Conservation (phyloP, 2,797 vertebrate species). For the Octomys mimax region DNA sequence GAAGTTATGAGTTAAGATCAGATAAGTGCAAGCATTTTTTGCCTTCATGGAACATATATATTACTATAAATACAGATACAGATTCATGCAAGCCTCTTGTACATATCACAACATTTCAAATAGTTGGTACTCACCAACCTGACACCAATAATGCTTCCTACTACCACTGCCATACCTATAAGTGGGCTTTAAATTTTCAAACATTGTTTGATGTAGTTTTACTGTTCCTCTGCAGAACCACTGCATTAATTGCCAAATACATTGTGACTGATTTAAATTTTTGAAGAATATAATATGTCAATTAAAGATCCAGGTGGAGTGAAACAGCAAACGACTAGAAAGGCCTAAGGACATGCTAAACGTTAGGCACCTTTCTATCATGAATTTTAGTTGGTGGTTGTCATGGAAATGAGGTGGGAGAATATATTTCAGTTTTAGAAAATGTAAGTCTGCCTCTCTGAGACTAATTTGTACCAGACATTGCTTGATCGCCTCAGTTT, state of each 20-base stretch:
- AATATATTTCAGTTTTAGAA: slow-evolving; percentile 30
- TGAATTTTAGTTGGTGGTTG: slow-evolving; percentile 8
- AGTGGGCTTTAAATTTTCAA: not conserved
- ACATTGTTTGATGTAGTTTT: not conserved
- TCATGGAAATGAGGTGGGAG: slow-evolving; percentile 29
- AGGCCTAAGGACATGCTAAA: not conserved
- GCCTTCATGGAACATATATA: not conserved
- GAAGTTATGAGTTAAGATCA: not conserved
- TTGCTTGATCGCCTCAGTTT: not conserved
- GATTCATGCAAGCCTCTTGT: not conserved
- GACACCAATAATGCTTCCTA: not conserved
- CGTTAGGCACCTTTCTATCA: not conserved
- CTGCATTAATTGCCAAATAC: not conserved
- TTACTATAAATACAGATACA: not conserved
- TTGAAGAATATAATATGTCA: not conserved
- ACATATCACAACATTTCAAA: not conserved
- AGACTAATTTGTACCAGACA: slow-evolving; percentile 11
- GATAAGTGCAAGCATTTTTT: not conserved
- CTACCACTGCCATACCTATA: not conserved
- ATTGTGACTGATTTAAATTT: not conserved
- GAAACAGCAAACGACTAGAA: not conserved
- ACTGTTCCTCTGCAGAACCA: not conserved
- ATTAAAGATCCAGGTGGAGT: not conserved
- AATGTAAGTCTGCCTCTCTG: slow-evolving; percentile 25
- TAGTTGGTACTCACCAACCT: not conserved